Evolutionary conservation across 2,113 vertebrate genomes (phyloP).

Genomic region (Daboia siamensis): DNA sequence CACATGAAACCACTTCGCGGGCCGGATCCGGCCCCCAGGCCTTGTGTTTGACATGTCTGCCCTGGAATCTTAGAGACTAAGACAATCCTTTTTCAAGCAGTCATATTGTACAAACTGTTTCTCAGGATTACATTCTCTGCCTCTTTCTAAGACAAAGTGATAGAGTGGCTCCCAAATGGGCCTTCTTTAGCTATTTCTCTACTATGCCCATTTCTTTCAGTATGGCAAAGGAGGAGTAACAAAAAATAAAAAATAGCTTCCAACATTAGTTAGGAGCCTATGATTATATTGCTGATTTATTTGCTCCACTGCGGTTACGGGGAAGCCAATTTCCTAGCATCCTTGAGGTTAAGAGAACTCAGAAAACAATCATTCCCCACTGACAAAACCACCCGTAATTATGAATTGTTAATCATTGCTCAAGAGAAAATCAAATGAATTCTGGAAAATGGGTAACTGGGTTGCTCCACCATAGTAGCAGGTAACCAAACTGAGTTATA

Average conservation of each 20-base stretch:
- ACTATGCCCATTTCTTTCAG: not conserved
- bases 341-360: not conserved
- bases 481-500: not conserved
- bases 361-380: not conserved
- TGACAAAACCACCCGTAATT: not conserved
- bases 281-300: not conserved
- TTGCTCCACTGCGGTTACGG: not conserved
- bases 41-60: no score
- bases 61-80: not conserved
- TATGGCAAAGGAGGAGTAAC: not conserved
- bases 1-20: no score
- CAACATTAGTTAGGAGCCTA: not conserved
- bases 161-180: not conserved
- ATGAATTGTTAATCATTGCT: not conserved
- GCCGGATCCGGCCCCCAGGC: no score
- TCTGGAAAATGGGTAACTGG: not conserved
- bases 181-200: not conserved
- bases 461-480: slow-evolving; percentile 26
- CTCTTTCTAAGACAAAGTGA: not conserved
- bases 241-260: not conserved
- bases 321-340: not conserved
- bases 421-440: not conserved
- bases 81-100: not conserved
- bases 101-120: not conserved
- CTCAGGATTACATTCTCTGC: not conserved